A percentile compares a stretch with the other conserved stretches of the same genome.
These are phyloP conservation scores for Aphrophora alni DNA, from an alignment of 2,888 invertebrate species.

Conservation along the genomic window DNA sequence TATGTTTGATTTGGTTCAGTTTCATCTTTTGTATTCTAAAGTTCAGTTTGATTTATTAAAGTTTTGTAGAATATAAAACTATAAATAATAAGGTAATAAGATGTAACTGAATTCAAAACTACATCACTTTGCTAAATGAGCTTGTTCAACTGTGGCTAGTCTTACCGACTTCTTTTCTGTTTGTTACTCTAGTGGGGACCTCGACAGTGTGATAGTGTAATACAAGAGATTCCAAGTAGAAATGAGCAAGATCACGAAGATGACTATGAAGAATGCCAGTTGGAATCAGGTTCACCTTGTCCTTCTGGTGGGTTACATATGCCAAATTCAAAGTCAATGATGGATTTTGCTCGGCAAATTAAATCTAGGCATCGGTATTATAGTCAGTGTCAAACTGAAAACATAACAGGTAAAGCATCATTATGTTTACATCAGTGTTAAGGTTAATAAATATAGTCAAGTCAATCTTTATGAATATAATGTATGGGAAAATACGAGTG, in stretches of 20 bases:
- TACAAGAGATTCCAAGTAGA: conserved; percentile 53
- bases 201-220: conserved; percentile 58
- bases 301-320: conserved; percentile 67
- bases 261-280: conserved; percentile 52
- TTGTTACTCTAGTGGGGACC: conserved; percentile 7
- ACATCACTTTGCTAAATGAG: too few relatives aligned
- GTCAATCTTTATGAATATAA: too few relatives aligned
- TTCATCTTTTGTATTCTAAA: too few relatives aligned
- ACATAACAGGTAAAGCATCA: background rate
- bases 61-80: too few relatives aligned
- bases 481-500: too few relatives aligned
- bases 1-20: too few relatives aligned
- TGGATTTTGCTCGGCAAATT: conserved; percentile 63
- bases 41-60: too few relatives aligned
- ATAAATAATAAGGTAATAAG: too few relatives aligned
- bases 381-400: conserved; percentile 62
- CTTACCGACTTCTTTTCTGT: too few relatives aligned
- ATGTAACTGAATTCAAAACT: too few relatives aligned
- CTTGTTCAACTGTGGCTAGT: too few relatives aligned
- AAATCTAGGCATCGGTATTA: conserved; percentile 64
- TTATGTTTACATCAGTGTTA: conserved; percentile 6
- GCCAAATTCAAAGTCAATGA: conserved; percentile 64
- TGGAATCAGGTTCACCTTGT: conserved; percentile 58
- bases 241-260: conserved; percentile 51
- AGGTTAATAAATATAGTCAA: too few relatives aligned